phyloP scores from a whole-genome alignment of 2,888 invertebrate genomes.

The Lucinisca nassula region DNA sequence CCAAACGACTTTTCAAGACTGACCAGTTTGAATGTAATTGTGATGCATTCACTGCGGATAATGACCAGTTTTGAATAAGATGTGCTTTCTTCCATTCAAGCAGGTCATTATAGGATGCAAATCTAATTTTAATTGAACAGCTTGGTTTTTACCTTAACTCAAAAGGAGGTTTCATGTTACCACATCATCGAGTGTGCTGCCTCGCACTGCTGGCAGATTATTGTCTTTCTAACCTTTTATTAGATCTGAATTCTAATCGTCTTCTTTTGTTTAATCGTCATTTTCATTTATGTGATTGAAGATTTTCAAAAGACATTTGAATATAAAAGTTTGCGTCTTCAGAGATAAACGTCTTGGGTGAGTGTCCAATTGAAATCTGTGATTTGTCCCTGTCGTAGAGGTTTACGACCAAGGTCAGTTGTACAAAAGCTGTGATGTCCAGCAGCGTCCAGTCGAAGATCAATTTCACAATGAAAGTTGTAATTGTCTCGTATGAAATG shows the following conservation, averaged over 20 bases:
- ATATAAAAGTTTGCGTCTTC: slow-evolving; percentile 72
- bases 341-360: slow-evolving; percentile 39
- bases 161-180: slow-evolving; percentile 67
- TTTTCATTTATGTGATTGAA: slow-evolving; percentile 70
- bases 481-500: slow-evolving; percentile 65
- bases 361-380: slow-evolving; percentile 58
- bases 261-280: slow-evolving; percentile 69
- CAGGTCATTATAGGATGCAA: slow-evolving; percentile 62
- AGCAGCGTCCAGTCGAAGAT: slow-evolving; percentile 56
- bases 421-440: slow-evolving; percentile 71
- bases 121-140: slow-evolving; percentile 73
- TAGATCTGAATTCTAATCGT: slow-evolving; percentile 11
- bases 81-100: slow-evolving; percentile 59
- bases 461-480: slow-evolving; percentile 74
- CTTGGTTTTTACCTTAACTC: slow-evolving; percentile 70
- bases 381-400: slow-evolving; percentile 64
- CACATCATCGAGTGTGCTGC: slow-evolving; percentile 66
- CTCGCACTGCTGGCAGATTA: slow-evolving; percentile 60
- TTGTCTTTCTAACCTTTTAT: slow-evolving; percentile 64
- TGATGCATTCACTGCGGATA: slow-evolving; percentile 71
- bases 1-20: background rate
- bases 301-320: slow-evolving; percentile 68
- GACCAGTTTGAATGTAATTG: slow-evolving; percentile 41
- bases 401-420: slow-evolving; percentile 68
- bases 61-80: slow-evolving; percentile 63